Evolutionary conservation across 2,888 invertebrate genomes (phyloP).

Genomic region (Eubasilissa splendida): DNA sequence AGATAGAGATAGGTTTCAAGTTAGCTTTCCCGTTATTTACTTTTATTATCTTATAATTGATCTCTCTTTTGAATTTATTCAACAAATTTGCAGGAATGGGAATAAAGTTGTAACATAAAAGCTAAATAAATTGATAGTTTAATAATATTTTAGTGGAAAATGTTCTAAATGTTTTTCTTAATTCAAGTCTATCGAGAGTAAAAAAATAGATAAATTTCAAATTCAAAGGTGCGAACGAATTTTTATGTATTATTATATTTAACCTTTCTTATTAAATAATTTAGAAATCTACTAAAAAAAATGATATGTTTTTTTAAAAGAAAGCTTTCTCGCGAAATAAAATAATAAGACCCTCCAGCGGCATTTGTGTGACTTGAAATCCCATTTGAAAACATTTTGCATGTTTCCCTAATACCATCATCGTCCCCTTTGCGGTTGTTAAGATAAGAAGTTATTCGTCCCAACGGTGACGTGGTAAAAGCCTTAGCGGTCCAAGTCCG

Average conservation of each 20-base stretch:
- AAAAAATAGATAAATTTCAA: no score
- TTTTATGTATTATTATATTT: no score
- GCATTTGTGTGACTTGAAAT: slow-evolving; percentile 49
- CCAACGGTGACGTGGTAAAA: slow-evolving; percentile 56
- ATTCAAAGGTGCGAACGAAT: no score
- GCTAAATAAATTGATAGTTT: neutral
- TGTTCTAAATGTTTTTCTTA: no score
- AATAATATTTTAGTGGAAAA: no score
- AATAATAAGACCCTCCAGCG: slow-evolving; percentile 45
- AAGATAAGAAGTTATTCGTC: slow-evolving; percentile 59
- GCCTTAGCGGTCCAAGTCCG: slow-evolving; percentile 50
- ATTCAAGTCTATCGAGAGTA: neutral
- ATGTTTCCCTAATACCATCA: slow-evolving; percentile 56
- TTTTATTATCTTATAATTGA: slow-evolving; percentile 57
- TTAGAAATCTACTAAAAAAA: no score
- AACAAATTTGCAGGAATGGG: slow-evolving; percentile 30
- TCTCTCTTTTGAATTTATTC: slow-evolving; percentile 46
- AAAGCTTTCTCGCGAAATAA: slow-evolving; percentile 11
- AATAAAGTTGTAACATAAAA: slow-evolving; percentile 24
- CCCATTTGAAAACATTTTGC: slow-evolving; percentile 57
- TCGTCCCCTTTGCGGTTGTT: slow-evolving; percentile 57
- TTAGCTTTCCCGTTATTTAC: slow-evolving; percentile 50
- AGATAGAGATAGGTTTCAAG: slow-evolving; percentile 55
- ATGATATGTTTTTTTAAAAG: no score
- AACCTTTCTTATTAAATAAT: no score